A percentile compares a stretch with the other conserved stretches of the same genome.
These are phyloP conservation scores for Merodon equestris DNA, from an alignment of 2,888 invertebrate species.

Conservation along the genomic window DNA sequence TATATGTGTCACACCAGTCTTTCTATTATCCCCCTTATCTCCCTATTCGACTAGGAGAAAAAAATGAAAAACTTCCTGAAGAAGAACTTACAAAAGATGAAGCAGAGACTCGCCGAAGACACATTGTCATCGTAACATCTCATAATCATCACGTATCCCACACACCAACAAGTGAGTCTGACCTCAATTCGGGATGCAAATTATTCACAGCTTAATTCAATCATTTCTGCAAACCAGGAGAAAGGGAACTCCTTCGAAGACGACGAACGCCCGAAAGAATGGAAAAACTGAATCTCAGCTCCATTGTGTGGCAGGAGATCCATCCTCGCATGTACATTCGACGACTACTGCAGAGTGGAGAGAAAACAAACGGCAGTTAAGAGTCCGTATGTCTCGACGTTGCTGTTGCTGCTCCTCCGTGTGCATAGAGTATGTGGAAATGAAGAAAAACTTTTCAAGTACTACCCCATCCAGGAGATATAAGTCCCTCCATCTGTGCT, in stretches of 20 bases:
- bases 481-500: neutral
- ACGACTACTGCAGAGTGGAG: too few species aligned
- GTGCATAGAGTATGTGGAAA: conserved; percentile 8
- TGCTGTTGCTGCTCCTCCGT: neutral
- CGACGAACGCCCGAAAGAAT: neutral
- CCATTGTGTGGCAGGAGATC: conserved; percentile 26
- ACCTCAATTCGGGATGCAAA: conserved; percentile 60
- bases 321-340: too few species aligned
- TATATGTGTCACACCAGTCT: neutral
- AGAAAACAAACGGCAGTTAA: conserved; percentile 29
- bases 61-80: conserved; percentile 17
- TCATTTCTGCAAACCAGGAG: conserved; percentile 48
- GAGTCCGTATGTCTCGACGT: conserved; percentile 40
- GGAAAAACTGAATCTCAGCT: neutral
- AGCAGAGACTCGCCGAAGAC: neutral
- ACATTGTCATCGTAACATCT: conserved; percentile 47
- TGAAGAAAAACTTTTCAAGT: conserved; percentile 59
- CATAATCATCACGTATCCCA: conserved; percentile 48
- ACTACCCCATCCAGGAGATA: conserved; percentile 28
- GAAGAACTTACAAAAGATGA: conserved; percentile 29
- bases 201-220: conserved; percentile 61
- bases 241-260: conserved; percentile 22
- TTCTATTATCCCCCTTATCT: conserved; percentile 6
- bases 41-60: neutral
- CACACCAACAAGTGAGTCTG: conserved; percentile 58